Conservation (phyloP, 2,113 vertebrate genomes). For the Scomber japonicus region DNA sequence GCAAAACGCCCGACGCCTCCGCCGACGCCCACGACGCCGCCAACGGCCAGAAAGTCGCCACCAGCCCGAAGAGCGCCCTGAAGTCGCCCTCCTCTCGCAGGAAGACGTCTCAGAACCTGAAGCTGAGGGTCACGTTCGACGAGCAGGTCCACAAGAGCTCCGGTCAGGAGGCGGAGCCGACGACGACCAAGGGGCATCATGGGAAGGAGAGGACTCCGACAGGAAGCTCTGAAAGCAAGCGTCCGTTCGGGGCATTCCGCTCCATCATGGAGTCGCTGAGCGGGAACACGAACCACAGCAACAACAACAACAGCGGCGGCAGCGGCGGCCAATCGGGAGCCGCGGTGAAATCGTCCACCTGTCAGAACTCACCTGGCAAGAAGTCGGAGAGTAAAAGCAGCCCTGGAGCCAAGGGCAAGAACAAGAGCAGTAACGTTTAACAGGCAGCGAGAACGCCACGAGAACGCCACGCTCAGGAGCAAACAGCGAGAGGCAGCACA, state of each 20-base stretch:
- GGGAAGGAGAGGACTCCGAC: slow-evolving; percentile 85
- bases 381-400: slow-evolving; percentile 89
- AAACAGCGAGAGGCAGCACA: background rate
- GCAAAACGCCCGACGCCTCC: slow-evolving; percentile 70
- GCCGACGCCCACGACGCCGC: slow-evolving; percentile 79
- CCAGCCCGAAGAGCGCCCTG: slow-evolving; percentile 97
- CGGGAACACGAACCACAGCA: slow-evolving; percentile 96
- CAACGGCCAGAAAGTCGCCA: slow-evolving; percentile 87
- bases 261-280: slow-evolving; percentile 97
- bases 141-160: slow-evolving; percentile 92
- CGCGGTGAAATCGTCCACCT: slow-evolving; percentile 73
- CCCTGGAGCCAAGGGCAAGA: slow-evolving; percentile 88
- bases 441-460: background rate
- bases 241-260: slow-evolving; percentile 93
- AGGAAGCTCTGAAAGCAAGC: slow-evolving; percentile 87
- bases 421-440: slow-evolving; percentile 87
- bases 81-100: slow-evolving; percentile 97
- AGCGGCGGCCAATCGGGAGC: slow-evolving; percentile 53
- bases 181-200: slow-evolving; percentile 81
- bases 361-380: slow-evolving; percentile 88
- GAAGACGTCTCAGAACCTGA: slow-evolving; percentile 94
- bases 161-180: slow-evolving; percentile 81
- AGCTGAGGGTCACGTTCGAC: slow-evolving; percentile 97
- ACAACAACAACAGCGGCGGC: slow-evolving; percentile 72
- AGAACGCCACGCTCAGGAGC: background rate